Base-by-base conservation (phyloP, 2,797 vertebrate genomes). In the Melopsittacus undulatus region DNA sequence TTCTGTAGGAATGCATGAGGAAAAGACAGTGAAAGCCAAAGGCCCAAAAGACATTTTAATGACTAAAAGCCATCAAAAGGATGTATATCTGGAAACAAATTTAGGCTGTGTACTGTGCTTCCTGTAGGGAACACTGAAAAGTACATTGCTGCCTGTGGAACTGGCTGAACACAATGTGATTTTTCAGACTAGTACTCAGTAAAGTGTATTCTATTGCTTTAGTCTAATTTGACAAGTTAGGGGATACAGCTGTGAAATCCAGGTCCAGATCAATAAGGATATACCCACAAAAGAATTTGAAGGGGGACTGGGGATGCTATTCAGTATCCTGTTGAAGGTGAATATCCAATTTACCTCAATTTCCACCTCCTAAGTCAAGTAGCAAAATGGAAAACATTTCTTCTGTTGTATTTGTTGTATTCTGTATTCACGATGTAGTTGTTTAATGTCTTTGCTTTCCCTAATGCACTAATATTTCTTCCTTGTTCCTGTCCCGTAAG, bases 101-200 rank as follows among this genome's bases (percentile, higher is more conserved):
- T 77, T 0, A 40, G 76, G 30, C 51, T 91, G 12, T 54, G 24
- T 77, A n/a, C 27, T 0, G 0, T 73, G 46, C 27, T 70, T 38
- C 73, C 76, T 52, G 7, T 64, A 52, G 48, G 69, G 66, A 93
- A 26, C 36, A 36, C 57, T 90, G 48, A 52, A 66, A 43, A 91
- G 45, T 80, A 80, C 59, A 21, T 85, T 75, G 73, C 62, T 95
- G 72, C 69, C 61, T 68, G 48, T 89, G 82, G 75, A 91, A 81
- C 82, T 85, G 73, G 38, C 75, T 89, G 82, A 92, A 80, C 72
- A 29, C 1, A 24, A 36, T 2, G 11, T 51, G 45, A 54, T 64
- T 82, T 57, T 93, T 45, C 48, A 85, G 67, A 32, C 38, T 89
- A 93, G 38, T 34, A 57, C 38, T 43, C 52, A 66, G 36, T 13